Evolutionary conservation across 2,797 vertebrate species (phyloP).

Genomic region (Catharus ustulatus): DNA sequence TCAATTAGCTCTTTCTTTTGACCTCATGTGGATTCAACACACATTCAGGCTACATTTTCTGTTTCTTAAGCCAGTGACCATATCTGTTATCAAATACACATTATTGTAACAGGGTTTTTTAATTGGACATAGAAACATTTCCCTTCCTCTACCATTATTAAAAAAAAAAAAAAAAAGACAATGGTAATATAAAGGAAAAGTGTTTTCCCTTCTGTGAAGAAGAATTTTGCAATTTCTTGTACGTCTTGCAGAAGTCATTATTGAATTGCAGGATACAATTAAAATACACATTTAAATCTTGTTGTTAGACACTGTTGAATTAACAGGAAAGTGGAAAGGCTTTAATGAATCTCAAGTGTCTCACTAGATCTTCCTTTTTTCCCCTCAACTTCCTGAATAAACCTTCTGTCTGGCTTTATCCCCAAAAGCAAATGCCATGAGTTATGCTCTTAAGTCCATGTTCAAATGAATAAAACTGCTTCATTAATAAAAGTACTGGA

Average conservation of each 20-base stretch:
- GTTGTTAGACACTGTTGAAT: neutral
- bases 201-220: neutral
- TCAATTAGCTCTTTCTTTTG: neutral
- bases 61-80: neutral
- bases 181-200: neutral
- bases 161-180: neutral
- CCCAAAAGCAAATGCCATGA: neutral
- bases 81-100: neutral
- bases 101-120: neutral
- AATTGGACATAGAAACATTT: neutral
- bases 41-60: neutral
- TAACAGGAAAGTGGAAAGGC: neutral
- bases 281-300: neutral
- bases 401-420: fast-evolving
- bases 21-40: neutral
- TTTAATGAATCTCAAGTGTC: neutral
- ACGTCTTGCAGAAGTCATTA: neutral
- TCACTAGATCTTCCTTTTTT: neutral
- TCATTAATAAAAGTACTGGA: neutral
- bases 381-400: neutral
- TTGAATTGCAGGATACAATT: neutral
- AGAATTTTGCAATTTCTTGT: neutral
- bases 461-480: neutral
- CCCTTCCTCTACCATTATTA: neutral
- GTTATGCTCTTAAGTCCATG: neutral